Evolutionary conservation across 2,113 vertebrate species (phyloP), one percentile per base, ranked within the genome.

Genomic region (Mugil cephalus): DNA sequence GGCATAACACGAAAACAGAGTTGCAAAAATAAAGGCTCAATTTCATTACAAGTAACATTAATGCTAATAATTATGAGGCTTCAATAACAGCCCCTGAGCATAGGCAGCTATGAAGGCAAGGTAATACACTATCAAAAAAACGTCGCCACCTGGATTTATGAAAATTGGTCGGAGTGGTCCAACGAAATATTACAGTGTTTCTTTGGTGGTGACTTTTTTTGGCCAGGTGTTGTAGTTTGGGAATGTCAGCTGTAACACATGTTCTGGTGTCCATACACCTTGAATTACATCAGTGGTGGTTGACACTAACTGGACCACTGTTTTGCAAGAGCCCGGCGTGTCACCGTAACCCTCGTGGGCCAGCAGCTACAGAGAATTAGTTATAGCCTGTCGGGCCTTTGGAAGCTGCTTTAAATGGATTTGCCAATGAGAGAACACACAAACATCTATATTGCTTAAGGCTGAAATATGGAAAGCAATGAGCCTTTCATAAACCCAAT

Each of bases 401-500:
- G 69, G 79, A 82, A 79, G 79, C 76, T 47, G 61, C 69, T 82
- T 74, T 70, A 67, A 73, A 88, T 72, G 60, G 62, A 74, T 64
- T 81, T 74, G 69, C 79, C 77, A 68, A 65, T 77, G 59, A 55
- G 66, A 45, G 84, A 86, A 88, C 62, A 79, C 71, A 83, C 47
- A 71, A 78, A 74, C 65, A 86, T 82, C 82, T 82, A 77, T 78
- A 82, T 69, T 63, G 73, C 70, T 84, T 74, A 76, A 53, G 79
- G 80, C 69, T 88, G 77, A 89, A 82, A 85, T 77, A 83, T 77
- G 79, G 68, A 61, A 76, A 52, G 78, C 75, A 87, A 82, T 86
- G 81, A 88, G 76, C 76, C 63, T 80, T 79, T 78, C 76, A 84
- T 83, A 87, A 87, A 86, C 78, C 69, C 54, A 73, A 72, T 65